These are phyloP conservation scores for Ataeniobius toweri DNA, from an alignment of 2,797 vertebrate species.

Conservation along the genomic window DNA sequence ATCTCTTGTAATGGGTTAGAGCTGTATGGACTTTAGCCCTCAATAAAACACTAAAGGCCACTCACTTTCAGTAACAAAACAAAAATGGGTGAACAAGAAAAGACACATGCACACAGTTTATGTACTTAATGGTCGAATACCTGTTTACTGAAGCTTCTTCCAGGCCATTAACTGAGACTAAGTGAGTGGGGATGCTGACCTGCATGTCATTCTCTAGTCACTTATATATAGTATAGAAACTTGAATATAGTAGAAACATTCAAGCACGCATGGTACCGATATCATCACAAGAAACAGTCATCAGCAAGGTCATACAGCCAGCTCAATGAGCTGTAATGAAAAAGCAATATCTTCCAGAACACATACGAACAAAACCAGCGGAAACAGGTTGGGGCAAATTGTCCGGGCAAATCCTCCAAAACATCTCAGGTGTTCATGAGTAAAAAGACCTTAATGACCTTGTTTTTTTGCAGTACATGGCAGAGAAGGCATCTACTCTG, in stretches of 20 bases:
- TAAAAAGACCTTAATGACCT: neutral
- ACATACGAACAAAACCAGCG: neutral
- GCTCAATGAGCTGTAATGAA: neutral
- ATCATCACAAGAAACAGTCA: neutral
- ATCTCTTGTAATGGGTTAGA: neutral
- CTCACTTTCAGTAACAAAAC: neutral
- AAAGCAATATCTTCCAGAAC: neutral
- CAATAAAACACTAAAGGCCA: slow-evolving; percentile 4
- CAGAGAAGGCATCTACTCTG: neutral
- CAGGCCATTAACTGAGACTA: slow-evolving; percentile 1
- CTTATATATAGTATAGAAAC: neutral
- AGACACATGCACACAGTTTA: neutral
- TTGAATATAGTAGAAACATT: neutral
- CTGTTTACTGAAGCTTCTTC: neutral
- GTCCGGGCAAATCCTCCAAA: neutral
- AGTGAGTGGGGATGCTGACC: neutral
- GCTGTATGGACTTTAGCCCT: neutral
- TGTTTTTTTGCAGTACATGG: neutral
- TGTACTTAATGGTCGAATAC: neutral
- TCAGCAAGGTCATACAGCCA: neutral
- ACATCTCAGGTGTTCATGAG: neutral
- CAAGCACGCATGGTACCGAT: neutral
- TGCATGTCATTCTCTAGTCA: neutral
- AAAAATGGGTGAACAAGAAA: neutral
- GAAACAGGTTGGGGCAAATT: too few species aligned